Evolutionary conservation across 2,888 invertebrate species (phyloP), one percentile per base, ranked within the genome.

Genomic region (Synergus itoensis): DNA sequence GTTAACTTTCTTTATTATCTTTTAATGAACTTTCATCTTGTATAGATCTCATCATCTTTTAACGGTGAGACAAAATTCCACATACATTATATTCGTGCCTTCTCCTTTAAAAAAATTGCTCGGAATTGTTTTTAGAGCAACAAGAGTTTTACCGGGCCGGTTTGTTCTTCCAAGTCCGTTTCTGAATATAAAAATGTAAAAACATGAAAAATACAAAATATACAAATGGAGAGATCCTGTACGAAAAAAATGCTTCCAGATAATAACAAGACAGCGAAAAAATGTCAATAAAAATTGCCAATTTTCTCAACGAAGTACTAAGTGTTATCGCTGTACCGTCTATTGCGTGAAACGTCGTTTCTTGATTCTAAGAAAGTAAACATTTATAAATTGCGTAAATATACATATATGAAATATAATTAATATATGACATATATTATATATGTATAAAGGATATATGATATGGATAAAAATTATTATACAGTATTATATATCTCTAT

Each of bases 341-440:
- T 73, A 73, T 73, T 82, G 84, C 82, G 84, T 84, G 82, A 85
- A 83, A 85, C 84, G 36, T 80, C 80, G 86, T 85, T 86, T 84
- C 82, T 86, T 86, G 82, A 87, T 87, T 86, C 84, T 84, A 84
- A 84, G 84, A 86, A 85, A 87, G 83, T 84, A 83, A 82, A 84
- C 80, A 81, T 80, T 48, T 28, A 73, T 53, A 53, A 53, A 83
- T 79, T 77, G 64, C 80, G 79, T 78, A 80, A 36, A 76, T 57
- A 62, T 28, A 65, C 63, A 78, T 65, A 64, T 78, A 69, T 75
- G n/a, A 80, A 69, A 78, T 62, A 16, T 53, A 45, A 63, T 45
- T 62, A 53, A 12, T 62, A 76, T 41, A 18, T 73, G 36, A 76
- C 21, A 75, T 57, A 75, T 75, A 79, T 67, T 63, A 79, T 77